phyloP scores from a whole-genome alignment of 2,888 invertebrate genomes.

The Volucella inanis region DNA sequence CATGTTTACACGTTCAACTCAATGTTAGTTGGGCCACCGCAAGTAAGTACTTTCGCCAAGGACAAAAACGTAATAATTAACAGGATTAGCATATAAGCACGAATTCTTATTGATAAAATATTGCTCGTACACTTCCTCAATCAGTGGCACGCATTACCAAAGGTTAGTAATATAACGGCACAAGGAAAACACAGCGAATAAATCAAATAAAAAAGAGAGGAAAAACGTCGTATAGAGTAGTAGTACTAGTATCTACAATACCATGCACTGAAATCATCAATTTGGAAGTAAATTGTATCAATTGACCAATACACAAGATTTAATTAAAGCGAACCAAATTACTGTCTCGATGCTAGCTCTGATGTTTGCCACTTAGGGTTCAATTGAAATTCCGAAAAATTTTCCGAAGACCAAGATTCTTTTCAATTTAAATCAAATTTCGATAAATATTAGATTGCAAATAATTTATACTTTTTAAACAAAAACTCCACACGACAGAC shows the following conservation, averaged over 20 bases:
- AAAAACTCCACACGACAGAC: constrained; percentile 33
- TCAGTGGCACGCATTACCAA: constrained; percentile 42
- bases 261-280: constrained; percentile 17
- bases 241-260: neutral
- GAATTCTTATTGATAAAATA: constrained; percentile 72
- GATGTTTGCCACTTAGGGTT: constrained; percentile 29
- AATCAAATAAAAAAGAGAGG: too few species aligned
- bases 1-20: neutral
- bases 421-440: constrained; percentile 35
- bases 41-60: constrained; percentile 46
- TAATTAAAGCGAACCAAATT: constrained; percentile 59
- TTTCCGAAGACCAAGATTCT: constrained; percentile 19
- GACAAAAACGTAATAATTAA: constrained; percentile 60
- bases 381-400: constrained; percentile 48
- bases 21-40: constrained; percentile 18
- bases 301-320: constrained; percentile 58
- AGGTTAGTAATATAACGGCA: constrained; percentile 25
- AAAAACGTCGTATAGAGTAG: too few species aligned
- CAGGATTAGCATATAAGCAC: constrained; percentile 63
- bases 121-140: constrained; percentile 69
- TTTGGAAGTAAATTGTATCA: constrained; percentile 64
- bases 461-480: constrained; percentile 17
- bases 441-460: constrained; percentile 28
- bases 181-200: neutral
- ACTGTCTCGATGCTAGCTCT: constrained; percentile 59